Evolutionary conservation across 2,113 vertebrate genomes (phyloP).

Genomic region (Indicator indicator): DNA sequence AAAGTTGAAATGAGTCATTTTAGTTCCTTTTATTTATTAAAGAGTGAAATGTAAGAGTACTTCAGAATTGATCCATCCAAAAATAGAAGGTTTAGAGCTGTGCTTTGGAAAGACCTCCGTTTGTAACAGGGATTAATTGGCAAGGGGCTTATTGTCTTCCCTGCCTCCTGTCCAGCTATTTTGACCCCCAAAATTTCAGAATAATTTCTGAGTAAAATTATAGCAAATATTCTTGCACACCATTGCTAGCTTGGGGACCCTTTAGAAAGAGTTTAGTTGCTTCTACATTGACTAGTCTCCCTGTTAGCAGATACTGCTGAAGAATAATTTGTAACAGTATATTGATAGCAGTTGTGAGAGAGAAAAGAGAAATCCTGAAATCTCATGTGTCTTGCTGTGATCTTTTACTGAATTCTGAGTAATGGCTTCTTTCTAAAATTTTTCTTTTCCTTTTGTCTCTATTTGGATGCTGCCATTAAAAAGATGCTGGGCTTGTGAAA

Average conservation of each 20-base stretch:
- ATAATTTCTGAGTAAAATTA: neutral
- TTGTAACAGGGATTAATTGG: neutral
- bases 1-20: neutral
- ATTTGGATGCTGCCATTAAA: neutral
- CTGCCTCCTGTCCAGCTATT: neutral
- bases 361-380: neutral
- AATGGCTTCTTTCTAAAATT: neutral
- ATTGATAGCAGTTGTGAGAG: neutral
- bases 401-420: neutral
- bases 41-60: neutral
- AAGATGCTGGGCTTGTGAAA: neutral
- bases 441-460: neutral
- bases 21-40: constrained; percentile 29
- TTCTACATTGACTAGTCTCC: neutral
- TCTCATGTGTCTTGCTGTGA: neutral
- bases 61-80: constrained; percentile 1
- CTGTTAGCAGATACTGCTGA: neutral
- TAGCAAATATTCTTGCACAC: neutral
- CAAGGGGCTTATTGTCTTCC: neutral
- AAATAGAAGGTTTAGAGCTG: neutral
- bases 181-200: neutral
- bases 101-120: neutral
- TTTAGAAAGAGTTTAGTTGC: neutral
- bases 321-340: neutral
- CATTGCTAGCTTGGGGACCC: neutral